Base-by-base conservation (phyloP, 2,888 invertebrate species). In the Cryptosula pallasiana region DNA sequence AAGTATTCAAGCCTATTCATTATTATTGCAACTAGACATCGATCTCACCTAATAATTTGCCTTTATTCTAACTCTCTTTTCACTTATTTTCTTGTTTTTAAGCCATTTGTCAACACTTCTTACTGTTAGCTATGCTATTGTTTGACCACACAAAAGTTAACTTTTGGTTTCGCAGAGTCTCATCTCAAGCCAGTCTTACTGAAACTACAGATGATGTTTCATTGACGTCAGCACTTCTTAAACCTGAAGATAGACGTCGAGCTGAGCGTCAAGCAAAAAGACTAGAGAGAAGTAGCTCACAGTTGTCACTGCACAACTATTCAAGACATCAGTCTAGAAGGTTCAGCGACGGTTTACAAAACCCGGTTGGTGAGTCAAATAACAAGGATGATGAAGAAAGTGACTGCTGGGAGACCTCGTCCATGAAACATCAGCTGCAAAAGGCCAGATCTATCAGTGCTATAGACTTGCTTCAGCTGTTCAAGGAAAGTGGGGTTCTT, bases 361-460 rank as follows among this genome's bases (percentile, higher is more conserved):
- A 63, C 27, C 25, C 29, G 27, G 29, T 63, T 2, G 2, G 29
- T 13, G 32, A 63, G 5, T 5, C 13, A 2, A 5, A 23, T n/a
- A n/a, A 25, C 9, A 63, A 32, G 3, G 63, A 16, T 20, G 63
- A 63, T 16, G 34, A 5, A 13, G 63, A 63, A 13, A 63, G 13
- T 27, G 13, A 20, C 5, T 34, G 34, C 13, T 63, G 63, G 63
- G 63, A 63, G 3, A 32, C 27, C 9, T 20, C 27, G 32, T 63
- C 32, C 9, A 63, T 32, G 32, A 63, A 32, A 32, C 32, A 63
- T 5, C 2, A 63, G 9, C 32, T 63, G 32, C 20, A n/a, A 9
- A 63, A 63, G 32, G 63, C 63, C 20, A 63, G 27, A 32, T 63
- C 63, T 63, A 63, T 63, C 5, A 63, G 63, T 34, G 34, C 63